Percentiles rank a stretch among this genome's conserved stretches.
Conservation (phyloP, 2,797 vertebrate genomes). For the Salmo trutta region DNA sequence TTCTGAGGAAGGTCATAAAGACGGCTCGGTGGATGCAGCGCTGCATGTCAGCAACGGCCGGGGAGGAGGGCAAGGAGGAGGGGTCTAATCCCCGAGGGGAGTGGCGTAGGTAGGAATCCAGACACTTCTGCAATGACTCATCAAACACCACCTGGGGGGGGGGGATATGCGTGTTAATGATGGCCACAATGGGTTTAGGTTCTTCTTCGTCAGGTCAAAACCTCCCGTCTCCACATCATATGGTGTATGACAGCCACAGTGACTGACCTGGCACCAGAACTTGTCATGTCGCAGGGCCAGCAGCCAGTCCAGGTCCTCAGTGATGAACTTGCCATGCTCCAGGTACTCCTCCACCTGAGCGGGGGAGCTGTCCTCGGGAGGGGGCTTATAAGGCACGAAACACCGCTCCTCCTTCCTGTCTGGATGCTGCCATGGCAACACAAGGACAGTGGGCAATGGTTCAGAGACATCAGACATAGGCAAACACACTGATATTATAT, state of each 20-base stretch:
- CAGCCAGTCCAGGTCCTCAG: constrained; percentile 92
- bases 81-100: constrained; percentile 85
- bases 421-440: constrained; percentile 79
- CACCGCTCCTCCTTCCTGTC: constrained; percentile 85
- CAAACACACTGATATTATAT: constrained; percentile 1
- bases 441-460: constrained; percentile 45
- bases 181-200: background rate
- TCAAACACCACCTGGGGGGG: constrained; percentile 88
- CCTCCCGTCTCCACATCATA: background rate
- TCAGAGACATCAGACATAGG: constrained; percentile 61
- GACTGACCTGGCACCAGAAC: constrained; percentile 96
- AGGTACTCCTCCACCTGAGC: constrained; percentile 89
- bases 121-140: constrained; percentile 88
- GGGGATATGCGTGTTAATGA: background rate
- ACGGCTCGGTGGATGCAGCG: constrained; percentile 79
- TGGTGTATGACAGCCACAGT: background rate
- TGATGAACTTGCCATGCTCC: constrained; percentile 87
- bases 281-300: constrained; percentile 90
- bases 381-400: constrained; percentile 88
- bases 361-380: constrained; percentile 74
- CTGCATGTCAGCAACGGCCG: constrained; percentile 78
- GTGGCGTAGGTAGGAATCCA: constrained; percentile 88
- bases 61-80: constrained; percentile 59
- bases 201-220: background rate
- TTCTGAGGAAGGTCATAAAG: constrained; percentile 93